Evolutionary conservation across 1,140 invertebrate species (phyloP), one percentile per base, ranked within the genome.

Genomic region (Lepidurus couesii): DNA sequence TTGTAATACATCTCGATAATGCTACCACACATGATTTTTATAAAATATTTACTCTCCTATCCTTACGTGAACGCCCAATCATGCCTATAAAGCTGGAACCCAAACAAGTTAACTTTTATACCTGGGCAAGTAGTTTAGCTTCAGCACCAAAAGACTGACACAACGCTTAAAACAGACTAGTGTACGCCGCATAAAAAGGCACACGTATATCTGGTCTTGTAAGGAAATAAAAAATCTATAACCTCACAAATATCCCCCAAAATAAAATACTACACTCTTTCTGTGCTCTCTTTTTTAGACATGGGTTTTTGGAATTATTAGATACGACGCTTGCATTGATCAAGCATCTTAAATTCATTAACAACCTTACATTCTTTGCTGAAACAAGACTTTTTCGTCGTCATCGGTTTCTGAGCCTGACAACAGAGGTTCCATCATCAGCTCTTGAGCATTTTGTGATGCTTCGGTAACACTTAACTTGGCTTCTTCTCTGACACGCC

Each of bases 201-300:
- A 65, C 53, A 65, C 53, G 21, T 65, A 65, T 65, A n/a, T 65
- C 53, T 65, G 53, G 53, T 65, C 53, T 65, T 13, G 53, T 65
- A 65, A 65, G 53, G 53, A 65, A 65, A n/a, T 65, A n/a, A n/a
- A 13, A 11, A 65, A 65, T 21, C 34, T 34, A 34, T 34, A 34
- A 34, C 34, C 34, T 34, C 34, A 34, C 34, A 34, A 34, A 34
- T 34, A 34, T 34, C 34, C 34, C 34, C 34, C 34, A 34, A 34
- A 34, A 3, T 34, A 34, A 4, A 34, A 34, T 4, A 34, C 34
- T 34, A 34, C 34, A 34, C 34, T 34, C 0, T 34, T 34, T 4
- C 34, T 34, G 3, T 34, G 34, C 34, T 34, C 34, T 34, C 34
- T 34, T 34, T 34, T 34, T 34, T 34, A 34, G 34, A 34, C 34